Evolutionary conservation across 1,140 invertebrate genomes (phyloP), one percentile per base, ranked within the genome.

Genomic region (Uloborus diversus): DNA sequence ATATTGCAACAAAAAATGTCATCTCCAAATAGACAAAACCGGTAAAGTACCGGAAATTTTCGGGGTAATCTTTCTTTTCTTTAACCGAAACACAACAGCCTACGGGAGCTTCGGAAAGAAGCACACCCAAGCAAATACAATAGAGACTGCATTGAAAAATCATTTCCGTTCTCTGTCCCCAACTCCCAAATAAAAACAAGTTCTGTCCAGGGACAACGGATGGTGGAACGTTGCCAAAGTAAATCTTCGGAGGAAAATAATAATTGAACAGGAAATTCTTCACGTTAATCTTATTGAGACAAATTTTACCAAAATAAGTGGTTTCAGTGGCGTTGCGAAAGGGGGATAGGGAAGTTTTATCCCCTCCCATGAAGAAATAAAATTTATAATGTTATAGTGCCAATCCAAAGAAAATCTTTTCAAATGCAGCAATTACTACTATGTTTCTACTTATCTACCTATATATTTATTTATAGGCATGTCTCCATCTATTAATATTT

Each of bases 11-110:
- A n/a, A n/a, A n/a, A n/a, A n/a, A n/a, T n/a, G n/a, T n/a, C n/a
- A 32, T n/a, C 17, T 17, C 28, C 17, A 61, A 61, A n/a, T n/a
- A 33, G 35, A 64, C n/a, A 37, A 64, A 64, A 64, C 32, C 32
- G 2, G 61, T 20, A 25, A 64, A 37, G 42, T 64, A 37, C 61
- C 61, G 61, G 61, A 64, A 64, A 64, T 64, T 35, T 64, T 37
- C 61, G 4, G 33, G 13, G 25, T 32, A 42, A 42, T 9, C 37
- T n/a, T n/a, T n/a, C 37, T 42, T 17, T 17, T 42, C 61, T 25
- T 35, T 64, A 64, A 64, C 61, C 42, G 32, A 68, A 42, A 42
- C 37, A 42, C 17, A 42, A 42, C 37, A 42, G 37, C 37, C 17
- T 42, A 17, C 37, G 17, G 17, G n/a, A n/a, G n/a, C 37, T 17